Evolutionary conservation across 2,113 vertebrate species (phyloP).

Genomic region (Garra rufa): DNA sequence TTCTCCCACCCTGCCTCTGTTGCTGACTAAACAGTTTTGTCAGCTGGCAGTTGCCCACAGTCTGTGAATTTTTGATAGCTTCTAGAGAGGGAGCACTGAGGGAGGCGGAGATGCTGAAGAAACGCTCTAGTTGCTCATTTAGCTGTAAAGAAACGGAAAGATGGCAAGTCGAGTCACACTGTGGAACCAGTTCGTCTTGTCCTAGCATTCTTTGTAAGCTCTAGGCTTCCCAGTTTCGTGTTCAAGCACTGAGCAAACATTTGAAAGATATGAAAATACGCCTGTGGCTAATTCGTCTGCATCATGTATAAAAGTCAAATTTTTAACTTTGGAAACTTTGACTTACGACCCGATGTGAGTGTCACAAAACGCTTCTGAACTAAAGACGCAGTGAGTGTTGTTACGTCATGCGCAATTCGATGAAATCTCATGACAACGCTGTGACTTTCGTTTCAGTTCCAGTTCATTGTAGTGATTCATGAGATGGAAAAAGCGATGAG

Average conservation of each 20-base stretch:
- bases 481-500: constrained; percentile 21
- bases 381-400: not conserved
- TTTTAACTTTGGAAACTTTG: not conserved
- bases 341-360: not conserved
- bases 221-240: not conserved
- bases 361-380: not conserved
- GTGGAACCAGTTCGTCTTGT: constrained; percentile 63
- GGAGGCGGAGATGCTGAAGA: constrained; percentile 53
- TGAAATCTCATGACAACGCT: constrained; percentile 35
- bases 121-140: constrained; percentile 41
- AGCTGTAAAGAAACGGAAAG: constrained; percentile 50
- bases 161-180: constrained; percentile 44
- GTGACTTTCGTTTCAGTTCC: constrained; percentile 24
- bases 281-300: not conserved
- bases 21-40: constrained; percentile 87
- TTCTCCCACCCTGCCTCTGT: constrained; percentile 61
- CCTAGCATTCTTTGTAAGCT: constrained; percentile 33
- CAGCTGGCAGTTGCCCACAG: constrained; percentile 78
- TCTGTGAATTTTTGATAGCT: constrained; percentile 78
- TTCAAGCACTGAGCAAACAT: constrained; percentile 14
- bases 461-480: constrained; percentile 16
- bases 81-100: constrained; percentile 62
- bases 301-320: not conserved
- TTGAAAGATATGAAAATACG: not conserved
- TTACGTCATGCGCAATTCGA: not conserved